These are phyloP conservation scores for Lordiphosa andalusiaca DNA, from an alignment of 2,888 invertebrate genomes.

Conservation along the genomic window DNA sequence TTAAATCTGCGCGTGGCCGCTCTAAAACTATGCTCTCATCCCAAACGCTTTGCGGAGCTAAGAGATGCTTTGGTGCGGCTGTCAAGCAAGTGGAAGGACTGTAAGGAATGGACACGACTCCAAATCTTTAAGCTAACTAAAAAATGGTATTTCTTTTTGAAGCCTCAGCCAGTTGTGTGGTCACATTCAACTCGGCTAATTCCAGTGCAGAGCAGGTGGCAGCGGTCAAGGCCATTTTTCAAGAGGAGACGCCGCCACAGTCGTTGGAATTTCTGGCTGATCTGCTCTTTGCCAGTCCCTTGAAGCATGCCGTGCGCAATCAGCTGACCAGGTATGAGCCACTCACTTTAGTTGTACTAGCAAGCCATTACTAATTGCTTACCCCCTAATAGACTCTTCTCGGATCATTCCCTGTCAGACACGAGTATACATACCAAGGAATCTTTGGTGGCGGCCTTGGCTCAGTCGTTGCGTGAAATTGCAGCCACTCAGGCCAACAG, in stretches of 20 bases:
- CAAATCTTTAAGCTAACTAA: neutral
- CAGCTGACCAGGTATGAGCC: slow-evolving; percentile 75
- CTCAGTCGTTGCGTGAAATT: slow-evolving; percentile 46
- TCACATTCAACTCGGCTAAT: slow-evolving; percentile 26
- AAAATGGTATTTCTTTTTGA: neutral
- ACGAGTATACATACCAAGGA: slow-evolving; percentile 32
- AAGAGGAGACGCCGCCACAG: neutral
- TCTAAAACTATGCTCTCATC: slow-evolving; percentile 39
- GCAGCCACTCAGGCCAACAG: slow-evolving; percentile 4
- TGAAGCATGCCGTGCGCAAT: slow-evolving; percentile 80
- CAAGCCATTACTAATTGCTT: neutral
- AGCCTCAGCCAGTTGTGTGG: slow-evolving; percentile 31
- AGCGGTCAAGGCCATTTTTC: slow-evolving; percentile 17
- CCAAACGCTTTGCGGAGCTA: slow-evolving; percentile 43
- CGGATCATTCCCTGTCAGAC: slow-evolving; percentile 10
- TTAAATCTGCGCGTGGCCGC: slow-evolving; percentile 46
- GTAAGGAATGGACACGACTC: slow-evolving; percentile 26
- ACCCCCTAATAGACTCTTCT: slow-evolving; percentile 40
- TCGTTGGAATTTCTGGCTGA: slow-evolving; percentile 69
- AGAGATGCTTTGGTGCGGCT: slow-evolving; percentile 29
- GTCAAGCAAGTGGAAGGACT: slow-evolving; percentile 29
- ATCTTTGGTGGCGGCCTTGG: slow-evolving; percentile 51
- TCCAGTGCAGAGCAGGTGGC: slow-evolving; percentile 34
- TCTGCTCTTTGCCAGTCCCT: slow-evolving; percentile 73
- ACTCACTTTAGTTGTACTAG: neutral